Evolutionary conservation across 2,888 invertebrate species (phyloP), one percentile per base, ranked within the genome.

Genomic region (Hermodice carunculata): DNA sequence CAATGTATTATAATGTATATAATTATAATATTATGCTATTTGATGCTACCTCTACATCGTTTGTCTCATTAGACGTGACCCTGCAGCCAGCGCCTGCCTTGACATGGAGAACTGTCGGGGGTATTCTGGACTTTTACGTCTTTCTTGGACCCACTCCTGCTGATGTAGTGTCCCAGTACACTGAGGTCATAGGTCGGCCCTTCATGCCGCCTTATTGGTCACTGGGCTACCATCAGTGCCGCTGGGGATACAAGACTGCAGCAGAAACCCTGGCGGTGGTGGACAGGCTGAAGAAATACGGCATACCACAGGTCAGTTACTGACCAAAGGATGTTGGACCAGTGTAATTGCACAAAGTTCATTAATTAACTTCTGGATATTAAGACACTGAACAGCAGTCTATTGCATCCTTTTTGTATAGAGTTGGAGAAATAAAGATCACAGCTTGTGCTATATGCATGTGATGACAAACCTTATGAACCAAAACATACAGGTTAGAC

Each of bases 61-160:
- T n/a, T n/a, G n/a, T n/a, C n/a, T n/a, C n/a, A n/a, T 4, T 67
- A 83, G 83, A 95, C 81, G 88, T 94, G 17, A 90, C 92, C 22
- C 85, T 94, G 0, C 94, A 94, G 81, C 94, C 94, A 3, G 88
- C 90, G 0, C 94, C 94, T 0, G 93, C 91, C 0, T 88, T 96
- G 44, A 95, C 95, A 0, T 95, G 92, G 84, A 89, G 95, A 66
- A 88, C 92, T 0, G 91, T 92, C 42, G 95, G 95, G 5, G 95
- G 95, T 0, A 88, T 94, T 8, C 87, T 96, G 3, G 92, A 94
- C 82, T 90, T 95, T 62, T 92, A 91, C 81, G 87, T 94, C 65
- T 91, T 94, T 79, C 76, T 92, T 74, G 95, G 94, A 0, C 92
- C 93, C 0, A 87, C 89, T 0, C 93, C 95, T 0, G 78, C 79